Evolutionary conservation across 2,113 vertebrate species (phyloP), one percentile per base, ranked within the genome.

Genomic region (Eulemur macaco): DNA sequence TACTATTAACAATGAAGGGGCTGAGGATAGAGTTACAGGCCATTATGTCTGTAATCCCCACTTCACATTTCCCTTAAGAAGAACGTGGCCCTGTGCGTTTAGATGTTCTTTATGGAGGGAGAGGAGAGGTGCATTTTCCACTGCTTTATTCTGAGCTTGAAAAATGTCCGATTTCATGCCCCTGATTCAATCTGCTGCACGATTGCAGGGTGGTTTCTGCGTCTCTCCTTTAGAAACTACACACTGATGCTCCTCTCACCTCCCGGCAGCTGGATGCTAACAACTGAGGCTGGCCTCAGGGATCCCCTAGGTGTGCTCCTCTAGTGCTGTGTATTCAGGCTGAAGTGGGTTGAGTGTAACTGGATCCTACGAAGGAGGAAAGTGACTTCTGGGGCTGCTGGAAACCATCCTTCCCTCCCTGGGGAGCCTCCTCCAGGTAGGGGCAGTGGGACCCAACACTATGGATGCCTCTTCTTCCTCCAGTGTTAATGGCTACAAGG

Each of bases 21-120:
- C 81, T 25, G 74, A 85, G 81, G 91, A 69, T 96, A 96, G 95
- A 97, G 71, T 97, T 98, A 97, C 96, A 96, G 90, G 60, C 88
- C 98, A 94, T 97, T 92, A 8, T 96, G 91, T 93, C 83, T 93
- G 92, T 98, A 98, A 98, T 98, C 97, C 95, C 92, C 86, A 77
- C 84, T 98, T 98, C 96, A 95, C 58, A 93, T 98, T 97, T 98
- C 95, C 98, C 95, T 96, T 96, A 95, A 97, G 98, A 98, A 97
- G 96, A 98, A 66, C 90, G 73, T 84, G 96, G 95, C 92, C 95
- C 95, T 94, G 23, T 80, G 1, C 63, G n/a, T 97, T 98, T 96
- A 82, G 47, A 87, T 98, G 97, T 96, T 97, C 97, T 98, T 98
- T 97, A 95, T 90, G 92, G 96, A 98, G 68, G 0, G 20, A 95